Evolutionary conservation across 2,888 invertebrate genomes (phyloP).

Genomic region (Aphidoletes aphidimyza): DNA sequence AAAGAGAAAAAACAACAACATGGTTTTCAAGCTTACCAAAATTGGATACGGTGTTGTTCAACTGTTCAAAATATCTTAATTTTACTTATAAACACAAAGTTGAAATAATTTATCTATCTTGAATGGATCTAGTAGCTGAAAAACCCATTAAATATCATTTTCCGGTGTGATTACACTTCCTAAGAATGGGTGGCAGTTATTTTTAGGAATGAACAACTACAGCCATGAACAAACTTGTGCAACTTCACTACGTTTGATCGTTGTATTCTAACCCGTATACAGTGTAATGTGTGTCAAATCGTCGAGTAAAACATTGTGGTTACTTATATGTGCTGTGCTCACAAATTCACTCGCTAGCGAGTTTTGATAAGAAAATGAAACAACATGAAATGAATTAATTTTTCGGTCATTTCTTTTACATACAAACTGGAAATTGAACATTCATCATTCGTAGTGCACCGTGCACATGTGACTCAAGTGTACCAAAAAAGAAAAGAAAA

Average conservation of each 20-base stretch:
- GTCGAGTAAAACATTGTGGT: not conserved
- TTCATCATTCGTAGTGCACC: too few species aligned
- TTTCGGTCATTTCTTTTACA: not conserved
- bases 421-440: too few species aligned
- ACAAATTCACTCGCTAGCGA: too few species aligned
- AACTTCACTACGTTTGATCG: not conserved
- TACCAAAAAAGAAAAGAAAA: not conserved
- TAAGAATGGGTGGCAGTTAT: not conserved
- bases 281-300: not conserved
- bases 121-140: too few species aligned
- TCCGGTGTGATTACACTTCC: not conserved
- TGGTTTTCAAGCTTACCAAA: too few species aligned
- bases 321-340: not conserved
- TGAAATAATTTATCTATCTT: too few species aligned
- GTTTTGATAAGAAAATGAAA: not conserved
- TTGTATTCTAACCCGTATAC: not conserved
- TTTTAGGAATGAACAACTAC: constrained; percentile 19
- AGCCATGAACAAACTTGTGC: not conserved
- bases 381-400: not conserved
- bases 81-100: too few species aligned
- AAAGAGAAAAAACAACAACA: not conserved
- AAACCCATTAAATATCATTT: not conserved
- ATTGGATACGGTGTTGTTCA: too few species aligned
- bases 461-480: not conserved
- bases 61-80: not conserved